Evolutionary conservation across 2,888 invertebrate genomes (phyloP).

Genomic region (Leptothorax acervorum): DNA sequence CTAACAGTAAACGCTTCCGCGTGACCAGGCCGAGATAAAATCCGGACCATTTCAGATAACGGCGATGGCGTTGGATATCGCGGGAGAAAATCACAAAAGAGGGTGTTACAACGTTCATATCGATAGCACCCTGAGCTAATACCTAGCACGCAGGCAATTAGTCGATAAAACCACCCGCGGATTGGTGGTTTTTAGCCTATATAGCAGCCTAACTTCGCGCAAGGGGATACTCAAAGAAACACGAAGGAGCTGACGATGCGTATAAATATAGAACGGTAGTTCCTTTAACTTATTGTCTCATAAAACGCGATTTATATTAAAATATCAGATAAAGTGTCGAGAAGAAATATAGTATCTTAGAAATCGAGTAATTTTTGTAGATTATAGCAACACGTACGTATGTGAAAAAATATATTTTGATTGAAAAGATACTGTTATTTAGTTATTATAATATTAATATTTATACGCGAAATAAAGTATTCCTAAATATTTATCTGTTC

Average conservation of each 20-base stretch:
- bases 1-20: constrained; percentile 55
- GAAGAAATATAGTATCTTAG: neutral
- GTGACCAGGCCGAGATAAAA: constrained; percentile 48
- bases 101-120: constrained; percentile 27
- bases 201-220: neutral
- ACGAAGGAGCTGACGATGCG: neutral
- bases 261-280: neutral
- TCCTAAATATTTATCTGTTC: neutral
- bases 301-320: neutral
- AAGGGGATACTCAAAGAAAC: neutral
- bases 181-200: neutral
- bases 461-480: neutral
- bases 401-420: neutral
- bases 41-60: constrained; percentile 45
- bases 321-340: neutral
- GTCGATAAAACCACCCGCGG: constrained; percentile 32
- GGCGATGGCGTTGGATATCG: constrained; percentile 29
- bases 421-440: neutral
- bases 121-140: constrained; percentile 41
- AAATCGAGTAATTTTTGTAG: neutral
- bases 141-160: constrained; percentile 33
- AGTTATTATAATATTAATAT: neutral
- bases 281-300: neutral
- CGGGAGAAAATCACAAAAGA: constrained; percentile 36
- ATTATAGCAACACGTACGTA: neutral